Base-by-base conservation (phyloP, 2,888 invertebrate genomes). In the Cinara cedri region DNA sequence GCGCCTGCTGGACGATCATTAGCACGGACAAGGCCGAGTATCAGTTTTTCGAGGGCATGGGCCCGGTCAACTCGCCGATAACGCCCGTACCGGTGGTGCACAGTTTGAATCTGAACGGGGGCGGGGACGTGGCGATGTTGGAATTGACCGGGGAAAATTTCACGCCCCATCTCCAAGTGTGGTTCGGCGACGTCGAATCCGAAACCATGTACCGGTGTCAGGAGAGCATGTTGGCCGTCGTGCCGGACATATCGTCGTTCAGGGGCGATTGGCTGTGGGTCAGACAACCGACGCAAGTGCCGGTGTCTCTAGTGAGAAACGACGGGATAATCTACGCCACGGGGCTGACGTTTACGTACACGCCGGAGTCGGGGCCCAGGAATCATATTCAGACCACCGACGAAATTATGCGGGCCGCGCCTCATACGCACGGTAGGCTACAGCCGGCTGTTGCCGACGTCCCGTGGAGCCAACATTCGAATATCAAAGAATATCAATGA, bases 1-100 rank as follows among this genome's bases (percentile, higher is more conserved):
- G 98, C 8, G 99, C 99, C 0, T 98, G 98, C 84, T 99, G 99
- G 99, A 99, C 99, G 16, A 99, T 99, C 84, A 99, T 99, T 85
- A 97, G 97, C 81, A 99, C 99, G 10, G 99, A 99, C 86, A 98
- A 98, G 86, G 98, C 98, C 0, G 98, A 99, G 87, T 99, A 99
- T 87, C 97, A 97, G 85, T 99, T 98, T 86, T 98, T 93, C 87
- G 99, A 99, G 86, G 97, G 98, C 83, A 96, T 98, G 98, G 98
- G 98, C 14, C 96, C 98, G 60, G 95, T 98, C 42, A 90, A 90
- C 83, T 92, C 93, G 0, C 97, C 98, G 6, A 96, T 99, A 4
- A 98, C 98, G 0, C 99, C 99, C 0, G 98, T 98, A 26, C 99
- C 99, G 0, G 90, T 97, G 75, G 98, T 99, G 3, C 95, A 95